Conservation (phyloP, 2,888 invertebrate species). For the Anoplius nigerrimus region DNA sequence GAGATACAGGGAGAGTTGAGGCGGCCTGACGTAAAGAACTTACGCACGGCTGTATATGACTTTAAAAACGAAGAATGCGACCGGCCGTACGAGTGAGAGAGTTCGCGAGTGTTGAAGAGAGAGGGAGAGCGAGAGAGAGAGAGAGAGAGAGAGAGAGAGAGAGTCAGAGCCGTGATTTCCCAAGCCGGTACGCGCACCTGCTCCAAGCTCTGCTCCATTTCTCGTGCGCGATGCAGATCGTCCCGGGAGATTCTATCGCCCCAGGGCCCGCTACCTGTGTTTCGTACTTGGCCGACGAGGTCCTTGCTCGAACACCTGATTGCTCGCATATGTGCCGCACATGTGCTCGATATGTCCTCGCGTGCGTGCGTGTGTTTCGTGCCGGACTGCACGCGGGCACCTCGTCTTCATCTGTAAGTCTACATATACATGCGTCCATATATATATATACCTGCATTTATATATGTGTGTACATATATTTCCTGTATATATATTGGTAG, state of each 20-base stretch:
- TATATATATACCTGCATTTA: too few relatives aligned
- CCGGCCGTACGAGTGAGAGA: too few relatives aligned
- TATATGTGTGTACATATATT: too few relatives aligned
- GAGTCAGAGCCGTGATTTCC: constrained; percentile 45
- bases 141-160: constrained; percentile 3
- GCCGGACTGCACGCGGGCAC: too few relatives aligned
- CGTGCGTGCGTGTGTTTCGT: neutral
- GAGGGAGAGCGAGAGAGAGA: too few relatives aligned
- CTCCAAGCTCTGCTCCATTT: constrained; percentile 38
- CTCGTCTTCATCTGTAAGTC: too few relatives aligned
- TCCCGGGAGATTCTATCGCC: constrained; percentile 42
- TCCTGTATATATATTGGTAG: too few relatives aligned
- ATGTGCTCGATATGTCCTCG: constrained; percentile 6
- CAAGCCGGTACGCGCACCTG: constrained; percentile 53
- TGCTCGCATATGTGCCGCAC: constrained; percentile 22
- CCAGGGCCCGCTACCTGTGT: constrained; percentile 43
- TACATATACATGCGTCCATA: too few relatives aligned
- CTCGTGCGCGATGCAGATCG: constrained; percentile 41
- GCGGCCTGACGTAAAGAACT: too few relatives aligned
- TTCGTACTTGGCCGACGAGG: constrained; percentile 14
- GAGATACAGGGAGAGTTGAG: too few relatives aligned
- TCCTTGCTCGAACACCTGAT: constrained; percentile 44
- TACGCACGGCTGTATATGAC: too few relatives aligned
- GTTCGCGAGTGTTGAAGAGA: neutral
- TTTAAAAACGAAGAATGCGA: too few relatives aligned